phyloP scores from a whole-genome alignment of 2,113 vertebrate species.

The Trogon surrucura region DNA sequence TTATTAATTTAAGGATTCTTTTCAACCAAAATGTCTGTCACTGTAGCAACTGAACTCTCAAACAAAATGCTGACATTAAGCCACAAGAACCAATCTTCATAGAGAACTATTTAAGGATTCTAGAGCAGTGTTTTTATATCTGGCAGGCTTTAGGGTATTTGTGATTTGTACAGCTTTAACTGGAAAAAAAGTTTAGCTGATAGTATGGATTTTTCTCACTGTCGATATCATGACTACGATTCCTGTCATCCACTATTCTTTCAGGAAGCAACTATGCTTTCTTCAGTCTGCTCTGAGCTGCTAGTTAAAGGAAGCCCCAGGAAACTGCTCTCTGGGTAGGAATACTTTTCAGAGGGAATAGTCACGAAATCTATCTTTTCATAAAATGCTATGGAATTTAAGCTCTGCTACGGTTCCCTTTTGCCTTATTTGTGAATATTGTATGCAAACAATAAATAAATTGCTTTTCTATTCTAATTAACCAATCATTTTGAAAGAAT shows the following conservation, averaged over 20 bases:
- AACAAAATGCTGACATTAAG: conserved; percentile 60
- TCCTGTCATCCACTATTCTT: neutral
- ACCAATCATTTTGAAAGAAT: neutral
- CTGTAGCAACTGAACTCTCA: neutral
- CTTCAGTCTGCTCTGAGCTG: neutral
- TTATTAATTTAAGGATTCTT: conserved; percentile 50
- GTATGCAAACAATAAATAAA: neutral
- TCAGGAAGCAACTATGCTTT: neutral
- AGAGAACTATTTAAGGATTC: conserved; percentile 49
- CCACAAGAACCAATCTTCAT: conserved; percentile 51
- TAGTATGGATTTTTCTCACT: neutral
- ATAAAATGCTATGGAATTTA: conserved; percentile 6
- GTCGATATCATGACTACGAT: neutral
- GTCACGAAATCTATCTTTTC: conserved; percentile 7
- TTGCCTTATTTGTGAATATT: neutral
- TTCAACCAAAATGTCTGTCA: conserved; percentile 32
- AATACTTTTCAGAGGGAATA: neutral
- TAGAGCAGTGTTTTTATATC: conserved; percentile 19
- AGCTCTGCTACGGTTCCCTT: neutral
- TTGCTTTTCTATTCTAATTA: neutral
- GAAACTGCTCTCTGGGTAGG: neutral
- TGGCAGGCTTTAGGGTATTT: conserved; percentile 22
- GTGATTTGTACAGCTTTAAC: conserved; percentile 23
- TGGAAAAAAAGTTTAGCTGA: neutral
- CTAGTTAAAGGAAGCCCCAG: neutral